Evolutionary conservation across 2,797 vertebrate genomes (phyloP), one percentile per base, ranked within the genome.

Genomic region (Hapalemur alaotrensis): DNA sequence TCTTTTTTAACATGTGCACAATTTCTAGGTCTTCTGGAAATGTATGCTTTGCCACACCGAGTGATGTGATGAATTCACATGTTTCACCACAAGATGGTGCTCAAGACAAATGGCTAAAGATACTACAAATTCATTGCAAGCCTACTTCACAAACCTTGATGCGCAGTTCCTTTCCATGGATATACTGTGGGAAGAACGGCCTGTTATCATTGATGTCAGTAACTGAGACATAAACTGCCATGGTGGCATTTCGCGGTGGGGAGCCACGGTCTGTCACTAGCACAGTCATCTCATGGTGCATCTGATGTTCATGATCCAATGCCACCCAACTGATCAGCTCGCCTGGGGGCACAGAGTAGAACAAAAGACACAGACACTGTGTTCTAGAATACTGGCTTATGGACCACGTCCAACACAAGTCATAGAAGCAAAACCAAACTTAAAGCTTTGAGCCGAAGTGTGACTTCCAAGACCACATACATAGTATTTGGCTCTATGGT

Each of bases 251-350:
- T 80, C 98, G 99, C 0, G 96, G 99, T 0, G 99, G 99, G 14
- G 96, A 97, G 25, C 99, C 99, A 2, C 99, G 99, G 95, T 99
- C 99, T 0, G 98, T 99, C 97, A 98, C 99, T 88, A 99, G 98
- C 93, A 99, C 99, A 5, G 98, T 99, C 97, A 99, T 94, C 43
- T 98, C 98, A 97, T 99, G 99, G 72, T 99, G 99, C 13, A 97
- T 96, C 73, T 98, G 98, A 67, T 99, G 98, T 95, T 99, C 99
- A 0, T 97, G 98, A 96, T 99, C 99, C 95, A 99, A 89, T 0
- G 99, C 99, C 88, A 98, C 98, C 99, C 99, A 99, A 97, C 99
- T 99, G 95, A 99, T 98, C 52, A 99, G 98, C 98, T 99, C 99
- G 65, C 99, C 99, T 99, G 98, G 7, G 18, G 1, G 81, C 25